A percentile compares a stretch with the other conserved stretches of the same genome.
Conservation (phyloP, 2,113 vertebrate genomes). For the Melospiza melodia region DNA sequence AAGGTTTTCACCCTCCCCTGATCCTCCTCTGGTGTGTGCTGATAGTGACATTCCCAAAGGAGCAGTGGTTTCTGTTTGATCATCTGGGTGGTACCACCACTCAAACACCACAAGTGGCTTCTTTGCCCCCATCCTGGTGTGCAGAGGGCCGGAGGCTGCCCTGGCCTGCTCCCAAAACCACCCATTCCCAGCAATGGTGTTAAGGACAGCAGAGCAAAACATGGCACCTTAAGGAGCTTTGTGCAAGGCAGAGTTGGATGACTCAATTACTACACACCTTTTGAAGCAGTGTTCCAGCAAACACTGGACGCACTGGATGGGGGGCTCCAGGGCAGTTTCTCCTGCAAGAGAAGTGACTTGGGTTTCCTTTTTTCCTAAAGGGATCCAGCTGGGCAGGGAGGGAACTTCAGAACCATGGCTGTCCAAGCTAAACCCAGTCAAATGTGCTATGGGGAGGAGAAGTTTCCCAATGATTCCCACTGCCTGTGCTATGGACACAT, state of each 20-base stretch:
- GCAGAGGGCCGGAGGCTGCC: not conserved
- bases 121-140: not conserved
- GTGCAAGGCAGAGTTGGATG: not conserved
- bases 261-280: accelerated
- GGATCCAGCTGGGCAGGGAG: not conserved
- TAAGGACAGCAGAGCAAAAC: not conserved
- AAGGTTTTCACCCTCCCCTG: not conserved
- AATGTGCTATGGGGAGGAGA: not conserved
- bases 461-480: not conserved
- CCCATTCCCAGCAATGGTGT: accelerated
- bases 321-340: not conserved
- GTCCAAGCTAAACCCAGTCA: not conserved
- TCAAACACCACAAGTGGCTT: not conserved
- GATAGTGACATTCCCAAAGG: accelerated
- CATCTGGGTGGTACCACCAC: not conserved
- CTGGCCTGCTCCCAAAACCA: not conserved
- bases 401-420: not conserved
- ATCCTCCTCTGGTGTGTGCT: accelerated
- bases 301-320: not conserved
- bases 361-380: not conserved
- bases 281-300: not conserved
- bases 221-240: not conserved
- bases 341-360: not conserved
- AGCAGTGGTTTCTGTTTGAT: not conserved
- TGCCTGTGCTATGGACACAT: not conserved